These are phyloP conservation scores for Centropristis striata DNA, from an alignment of 2,113 vertebrate species.

Conservation along the genomic window DNA sequence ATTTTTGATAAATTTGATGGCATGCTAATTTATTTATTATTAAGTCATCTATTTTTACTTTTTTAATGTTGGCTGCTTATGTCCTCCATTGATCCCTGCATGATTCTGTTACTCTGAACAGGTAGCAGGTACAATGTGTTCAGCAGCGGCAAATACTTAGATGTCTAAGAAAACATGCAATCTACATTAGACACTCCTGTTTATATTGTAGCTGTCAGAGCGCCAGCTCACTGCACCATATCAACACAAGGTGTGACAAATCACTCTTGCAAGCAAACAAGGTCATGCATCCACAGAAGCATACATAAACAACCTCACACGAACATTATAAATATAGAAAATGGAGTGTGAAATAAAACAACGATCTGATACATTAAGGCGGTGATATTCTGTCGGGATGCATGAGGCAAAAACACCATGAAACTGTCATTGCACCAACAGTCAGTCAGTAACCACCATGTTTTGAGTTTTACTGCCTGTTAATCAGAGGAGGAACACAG, in stretches of 20 bases:
- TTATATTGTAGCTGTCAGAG: slow-evolving; percentile 52
- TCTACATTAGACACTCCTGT: slow-evolving; percentile 45
- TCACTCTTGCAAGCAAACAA: slow-evolving; percentile 56
- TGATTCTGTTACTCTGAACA: slow-evolving; percentile 11
- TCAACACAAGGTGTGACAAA: slow-evolving; percentile 65
- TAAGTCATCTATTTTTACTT: too few species aligned
- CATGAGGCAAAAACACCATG: slow-evolving; percentile 40
- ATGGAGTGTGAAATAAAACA: slow-evolving; percentile 60
- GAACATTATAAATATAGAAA: slow-evolving; percentile 47
- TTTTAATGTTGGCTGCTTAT: too few species aligned
- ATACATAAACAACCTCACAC: neutral
- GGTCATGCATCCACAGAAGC: slow-evolving; percentile 52
- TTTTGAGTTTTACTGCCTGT: slow-evolving; percentile 67
- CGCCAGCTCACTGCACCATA: slow-evolving; percentile 63
- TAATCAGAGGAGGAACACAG: slow-evolving; percentile 75
- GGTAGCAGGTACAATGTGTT: slow-evolving; percentile 8
- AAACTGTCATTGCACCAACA: slow-evolving; percentile 61
- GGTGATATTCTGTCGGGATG: slow-evolving; percentile 12
- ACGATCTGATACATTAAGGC: slow-evolving; percentile 46
- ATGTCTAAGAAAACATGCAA: slow-evolving; percentile 37
- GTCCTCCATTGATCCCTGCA: neutral
- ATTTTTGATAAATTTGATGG: too few species aligned
- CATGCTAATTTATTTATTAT: too few species aligned
- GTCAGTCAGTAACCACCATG: slow-evolving; percentile 39
- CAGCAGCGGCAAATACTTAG: slow-evolving; percentile 5